These are phyloP conservation scores for Hippocampus zosterae DNA, from an alignment of 2,113 vertebrate genomes.

Conservation along the genomic window DNA sequence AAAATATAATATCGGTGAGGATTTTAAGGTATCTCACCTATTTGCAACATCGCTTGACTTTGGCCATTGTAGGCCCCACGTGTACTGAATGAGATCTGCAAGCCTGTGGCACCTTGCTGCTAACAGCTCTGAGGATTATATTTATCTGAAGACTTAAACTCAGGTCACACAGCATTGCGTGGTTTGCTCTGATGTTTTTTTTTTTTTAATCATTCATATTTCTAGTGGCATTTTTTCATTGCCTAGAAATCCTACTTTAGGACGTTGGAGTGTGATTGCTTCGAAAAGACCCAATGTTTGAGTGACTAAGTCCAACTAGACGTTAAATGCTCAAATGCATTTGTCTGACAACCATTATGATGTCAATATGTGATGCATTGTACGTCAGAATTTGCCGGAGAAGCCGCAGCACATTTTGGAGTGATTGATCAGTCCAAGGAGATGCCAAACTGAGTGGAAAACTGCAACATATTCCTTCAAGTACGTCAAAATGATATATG, in stretches of 20 bases:
- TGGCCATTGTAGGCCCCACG: neutral
- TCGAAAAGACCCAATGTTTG: neutral
- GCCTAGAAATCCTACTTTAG: neutral
- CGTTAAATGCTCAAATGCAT: neutral
- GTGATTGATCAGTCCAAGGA: neutral
- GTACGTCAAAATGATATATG: slow-evolving; percentile 1
- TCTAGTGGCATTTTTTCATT: neutral
- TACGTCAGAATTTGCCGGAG: neutral
- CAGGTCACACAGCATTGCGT: neutral
- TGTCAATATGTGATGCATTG: neutral
- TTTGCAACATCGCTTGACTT: neutral
- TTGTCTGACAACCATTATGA: neutral
- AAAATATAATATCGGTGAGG: neutral
- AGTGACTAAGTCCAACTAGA: neutral
- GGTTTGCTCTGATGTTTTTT: neutral
- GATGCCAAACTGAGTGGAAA: neutral
- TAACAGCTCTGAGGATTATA: neutral
- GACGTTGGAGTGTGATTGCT: neutral
- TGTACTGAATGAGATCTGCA: neutral
- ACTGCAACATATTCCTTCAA: neutral
- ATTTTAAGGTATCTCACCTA: neutral
- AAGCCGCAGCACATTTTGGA: neutral
- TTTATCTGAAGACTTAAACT: neutral
- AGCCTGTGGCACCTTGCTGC: neutral
- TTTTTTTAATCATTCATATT: neutral